Evolutionary conservation across 2,797 vertebrate species (phyloP), one percentile per base, ranked within the genome.

Genomic region (Chiloscyllium punctatum): DNA sequence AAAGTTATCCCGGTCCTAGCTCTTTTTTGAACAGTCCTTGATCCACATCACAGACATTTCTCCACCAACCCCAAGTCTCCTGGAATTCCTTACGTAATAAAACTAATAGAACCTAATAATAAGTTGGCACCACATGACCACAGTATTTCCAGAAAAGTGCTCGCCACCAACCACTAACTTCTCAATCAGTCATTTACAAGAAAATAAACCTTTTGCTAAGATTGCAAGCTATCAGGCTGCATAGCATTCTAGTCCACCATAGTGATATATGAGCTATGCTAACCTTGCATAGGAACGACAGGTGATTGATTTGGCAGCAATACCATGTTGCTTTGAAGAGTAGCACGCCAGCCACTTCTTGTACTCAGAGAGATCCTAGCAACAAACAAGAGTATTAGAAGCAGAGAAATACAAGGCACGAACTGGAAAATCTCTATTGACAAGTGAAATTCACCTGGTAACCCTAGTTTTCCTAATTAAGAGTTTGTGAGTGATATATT

Each of bases 301-400:
- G 0, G 97, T 97, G 96, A 98, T 98, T 0, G 98, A 97, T 86
- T 97, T 97, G 69, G 97, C 97, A 6, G 96, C 96, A 1, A 95
- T 96, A 91, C 97, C 96, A 91, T 97, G 97, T 79, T 97, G 97
- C 96, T 98, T 98, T 95, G 97, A 97, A 86, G 98, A 98, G 96
- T 98, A 98, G 96, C 97, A 97, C 7, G 97, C 97, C 92, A 98
- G 97, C 98, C 98, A 98, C 96, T 98, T 98, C n/a, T 98, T 98
- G 96, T 98, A 98, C 96, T 98, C 98, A 4, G 97, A 97, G 95
- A 98, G 97, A 11, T 98, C 98, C 98, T 98, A 96, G 95, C 92
- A 42, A 84, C 21, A 68, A 68, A 68, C 11, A 25, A 33, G 33
- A 69, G 79, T 2, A 0, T 92, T 42, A 68, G 69, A 62, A 88